Conservation (phyloP, 2,113 vertebrate genomes). For the Ahaetulla prasina region DNA sequence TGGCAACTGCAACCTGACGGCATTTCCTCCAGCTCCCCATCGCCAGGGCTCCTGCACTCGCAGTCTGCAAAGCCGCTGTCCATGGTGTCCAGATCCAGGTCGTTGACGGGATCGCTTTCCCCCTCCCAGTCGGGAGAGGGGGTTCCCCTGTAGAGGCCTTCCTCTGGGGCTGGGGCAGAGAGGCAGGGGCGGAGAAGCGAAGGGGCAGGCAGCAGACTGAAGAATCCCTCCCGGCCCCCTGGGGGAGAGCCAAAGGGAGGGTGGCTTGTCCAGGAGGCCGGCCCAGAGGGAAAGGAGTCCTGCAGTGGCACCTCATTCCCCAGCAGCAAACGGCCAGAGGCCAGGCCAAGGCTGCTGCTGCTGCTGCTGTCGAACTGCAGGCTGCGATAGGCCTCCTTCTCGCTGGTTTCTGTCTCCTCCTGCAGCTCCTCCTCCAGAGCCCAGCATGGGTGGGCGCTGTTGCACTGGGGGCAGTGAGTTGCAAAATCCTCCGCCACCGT, state of each 20-base stretch:
- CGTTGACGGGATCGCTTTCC: constrained; percentile 72
- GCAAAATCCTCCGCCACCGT: constrained; percentile 71
- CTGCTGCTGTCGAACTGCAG: constrained; percentile 53
- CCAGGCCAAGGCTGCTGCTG: background rate
- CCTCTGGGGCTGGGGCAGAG: constrained; percentile 66
- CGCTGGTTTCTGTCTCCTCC: constrained; percentile 12
- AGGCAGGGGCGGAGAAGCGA: constrained; percentile 34
- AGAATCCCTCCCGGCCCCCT: background rate
- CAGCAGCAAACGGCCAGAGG: constrained; percentile 18
- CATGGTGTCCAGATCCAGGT: constrained; percentile 87
- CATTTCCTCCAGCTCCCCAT: constrained; percentile 67
- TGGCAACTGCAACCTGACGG: constrained; percentile 8
- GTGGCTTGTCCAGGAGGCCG: background rate
- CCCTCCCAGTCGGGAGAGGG: constrained; percentile 63
- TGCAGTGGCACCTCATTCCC: background rate
- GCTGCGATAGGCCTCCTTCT: constrained; percentile 57
- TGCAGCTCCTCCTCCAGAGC: background rate
- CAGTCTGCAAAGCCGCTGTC: constrained; percentile 91
- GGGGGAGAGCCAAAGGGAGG: background rate
- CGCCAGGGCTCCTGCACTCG: constrained; percentile 78
- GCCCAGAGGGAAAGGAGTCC: background rate
- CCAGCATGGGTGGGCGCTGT: constrained; percentile 38
- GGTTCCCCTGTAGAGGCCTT: constrained; percentile 61
- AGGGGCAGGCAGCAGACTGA: background rate
- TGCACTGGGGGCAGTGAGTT: constrained; percentile 39